A percentile compares a stretch with the other conserved stretches of the same genome.
Conservation (phyloP, 2,797 vertebrate species). For the Mormyrus proboscirostris region DNA sequence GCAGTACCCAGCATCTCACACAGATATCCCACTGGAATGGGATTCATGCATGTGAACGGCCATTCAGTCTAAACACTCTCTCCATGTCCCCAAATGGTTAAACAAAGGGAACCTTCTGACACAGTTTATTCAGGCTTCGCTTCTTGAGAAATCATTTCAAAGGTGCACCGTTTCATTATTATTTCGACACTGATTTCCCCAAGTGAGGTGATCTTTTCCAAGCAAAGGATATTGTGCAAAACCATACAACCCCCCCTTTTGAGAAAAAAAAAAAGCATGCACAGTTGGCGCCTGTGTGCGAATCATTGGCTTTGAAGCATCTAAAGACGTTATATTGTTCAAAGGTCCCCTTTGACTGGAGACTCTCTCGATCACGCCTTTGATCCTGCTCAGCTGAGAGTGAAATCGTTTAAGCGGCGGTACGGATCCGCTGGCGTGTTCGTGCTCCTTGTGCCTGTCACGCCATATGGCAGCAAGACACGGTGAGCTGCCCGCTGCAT, state of each 20-base stretch:
- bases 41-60: not conserved
- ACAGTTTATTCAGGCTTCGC: slow-evolving; percentile 17
- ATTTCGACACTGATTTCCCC: slow-evolving; percentile 47
- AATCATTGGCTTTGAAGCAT: slow-evolving; percentile 43
- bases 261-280: slow-evolving; percentile 24
- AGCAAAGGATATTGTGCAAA: slow-evolving; percentile 35
- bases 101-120: not conserved
- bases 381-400: slow-evolving; percentile 36
- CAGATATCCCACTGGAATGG: not conserved
- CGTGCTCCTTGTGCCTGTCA: not conserved
- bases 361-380: slow-evolving; percentile 35
- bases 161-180: slow-evolving; percentile 49
- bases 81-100: not conserved
- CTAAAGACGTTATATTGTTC: slow-evolving; percentile 39
- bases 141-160: slow-evolving; percentile 48
- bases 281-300: not conserved
- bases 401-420: slow-evolving; percentile 19
- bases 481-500: not conserved
- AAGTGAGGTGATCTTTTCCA: slow-evolving; percentile 41
- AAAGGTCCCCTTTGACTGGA: slow-evolving; percentile 39
- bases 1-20: not conserved
- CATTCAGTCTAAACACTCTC: not conserved
- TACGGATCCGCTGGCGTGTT: not conserved
- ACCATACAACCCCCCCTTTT: slow-evolving; percentile 35
- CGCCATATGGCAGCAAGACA: slow-evolving; percentile 7